These are phyloP conservation scores for Pseudotriccus pelzelni DNA, from an alignment of 2,797 vertebrate species.

Conservation along the genomic window DNA sequence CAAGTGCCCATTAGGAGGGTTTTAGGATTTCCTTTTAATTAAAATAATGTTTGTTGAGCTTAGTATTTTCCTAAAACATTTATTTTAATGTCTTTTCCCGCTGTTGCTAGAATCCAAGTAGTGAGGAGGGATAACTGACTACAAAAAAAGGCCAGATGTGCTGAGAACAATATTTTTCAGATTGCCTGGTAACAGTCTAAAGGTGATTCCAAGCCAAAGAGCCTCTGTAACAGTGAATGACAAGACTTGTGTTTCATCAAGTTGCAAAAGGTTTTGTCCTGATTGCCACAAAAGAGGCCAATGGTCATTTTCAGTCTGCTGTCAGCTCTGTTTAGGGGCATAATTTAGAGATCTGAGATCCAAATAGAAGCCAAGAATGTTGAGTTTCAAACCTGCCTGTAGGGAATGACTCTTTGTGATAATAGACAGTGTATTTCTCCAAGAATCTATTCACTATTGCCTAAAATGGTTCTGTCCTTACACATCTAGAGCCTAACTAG, in stretches of 20 bases:
- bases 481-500: not conserved
- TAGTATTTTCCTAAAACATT: slow-evolving; percentile 54
- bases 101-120: slow-evolving; percentile 5
- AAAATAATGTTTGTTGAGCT: slow-evolving; percentile 53
- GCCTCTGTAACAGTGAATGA: not conserved
- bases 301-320: not conserved
- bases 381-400: not conserved
- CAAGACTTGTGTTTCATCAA: slow-evolving; percentile 21
- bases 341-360: not conserved
- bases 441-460: not conserved
- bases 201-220: not conserved
- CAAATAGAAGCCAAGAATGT: not conserved
- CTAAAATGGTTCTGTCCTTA: slow-evolving; percentile 26
- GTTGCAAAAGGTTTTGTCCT: slow-evolving; percentile 5
- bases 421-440: not conserved
- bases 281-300: not conserved
- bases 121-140: slow-evolving; percentile 11
- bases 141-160: slow-evolving; percentile 55
- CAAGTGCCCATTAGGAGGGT: slow-evolving; percentile 30
- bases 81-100: slow-evolving; percentile 38
- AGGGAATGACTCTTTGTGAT: not conserved
- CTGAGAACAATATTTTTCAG: slow-evolving; percentile 56
- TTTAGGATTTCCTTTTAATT: slow-evolving; percentile 66
- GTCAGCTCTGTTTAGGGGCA: not conserved
- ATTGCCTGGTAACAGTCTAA: slow-evolving; percentile 56